A percentile compares a stretch with the other conserved stretches of the same genome.
phyloP scores from a whole-genome alignment of 2,797 vertebrate species.

The Sebastolobus altivelis region DNA sequence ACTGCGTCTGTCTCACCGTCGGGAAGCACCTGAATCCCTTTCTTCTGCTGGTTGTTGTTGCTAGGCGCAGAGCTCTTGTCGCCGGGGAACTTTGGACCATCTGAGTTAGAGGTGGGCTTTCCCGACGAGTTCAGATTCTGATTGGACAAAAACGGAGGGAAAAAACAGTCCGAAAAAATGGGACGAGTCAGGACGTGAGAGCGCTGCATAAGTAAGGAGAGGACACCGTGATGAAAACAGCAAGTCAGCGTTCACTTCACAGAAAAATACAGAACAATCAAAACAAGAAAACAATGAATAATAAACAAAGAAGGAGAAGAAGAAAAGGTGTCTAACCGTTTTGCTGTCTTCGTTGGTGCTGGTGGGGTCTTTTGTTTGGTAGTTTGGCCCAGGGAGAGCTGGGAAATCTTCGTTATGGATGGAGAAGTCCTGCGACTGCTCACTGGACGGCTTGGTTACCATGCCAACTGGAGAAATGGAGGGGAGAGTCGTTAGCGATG shows the following conservation, averaged over 20 bases:
- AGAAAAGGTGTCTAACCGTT: constrained; percentile 82
- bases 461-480: constrained; percentile 89
- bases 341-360: constrained; percentile 96
- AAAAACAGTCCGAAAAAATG: constrained; percentile 4
- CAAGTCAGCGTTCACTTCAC: neutral
- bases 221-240: constrained; percentile 1
- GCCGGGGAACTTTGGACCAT: constrained; percentile 97
- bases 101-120: constrained; percentile 93
- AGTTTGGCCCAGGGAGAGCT: constrained; percentile 96
- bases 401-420: constrained; percentile 99
- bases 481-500: neutral
- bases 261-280: neutral
- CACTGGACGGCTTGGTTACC: constrained; percentile 99
- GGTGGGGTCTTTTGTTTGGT: constrained; percentile 93
- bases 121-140: constrained; percentile 96
- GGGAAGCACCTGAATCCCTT: constrained; percentile 98
- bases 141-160: constrained; percentile 27
- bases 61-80: constrained; percentile 91
- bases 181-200: neutral
- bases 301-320: too few relatives aligned
- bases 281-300: neutral
- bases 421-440: constrained; percentile 99
- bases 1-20: constrained; percentile 87
- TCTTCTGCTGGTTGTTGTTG: constrained; percentile 99
- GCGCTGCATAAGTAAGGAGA: neutral